Base-by-base conservation (phyloP, 2,888 invertebrate genomes). In the Orthosia gracilis region DNA sequence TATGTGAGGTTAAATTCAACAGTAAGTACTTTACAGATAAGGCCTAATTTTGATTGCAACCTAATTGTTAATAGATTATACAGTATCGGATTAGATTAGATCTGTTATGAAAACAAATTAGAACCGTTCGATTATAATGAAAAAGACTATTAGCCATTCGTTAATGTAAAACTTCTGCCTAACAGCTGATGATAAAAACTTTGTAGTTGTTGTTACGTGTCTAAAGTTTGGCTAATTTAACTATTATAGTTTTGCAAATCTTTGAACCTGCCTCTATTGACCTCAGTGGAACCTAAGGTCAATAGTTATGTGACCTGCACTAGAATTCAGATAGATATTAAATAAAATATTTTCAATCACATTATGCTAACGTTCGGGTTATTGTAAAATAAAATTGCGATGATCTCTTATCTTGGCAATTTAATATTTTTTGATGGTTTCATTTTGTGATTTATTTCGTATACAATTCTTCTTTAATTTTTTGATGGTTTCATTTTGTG, bases 301-400 rank as follows among this genome's bases (percentile, higher is more conserved):
- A 69, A 78, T 40, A 78, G 58, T 49, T 26, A 23, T 63, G 4
- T 59, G 58, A 80, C 83, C 68, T 83, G 50, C 15, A 61, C 47
- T 13, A 13, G 21, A 15, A 45, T 45, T 61, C 15, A 31, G 18
- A 21, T 52, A 23, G 13, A 50, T 61, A 9, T 5, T 11, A 52
- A 9, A 40, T 61, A 69, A 69, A 61, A 58, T 62, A 68, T 65
- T 13, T 72, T 65, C 21, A 57, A 72, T 65, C 3, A 40, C 18
- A 57, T 52, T 47, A 62, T 13, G 23, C 47, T 59, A 17, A 58
- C 47, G 2, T 55, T 76, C 1, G 45, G 40, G 31, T 47, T 76
- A 57, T 45, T n/a, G 23, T 67, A 54, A 40, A 26, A 57, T 68
- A 12, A 64, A 26, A 65, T 57, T 26, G n/a, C 12, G 11, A 31